Conservation (phyloP, 1,140 invertebrate genomes). For the Diprion similis region DNA sequence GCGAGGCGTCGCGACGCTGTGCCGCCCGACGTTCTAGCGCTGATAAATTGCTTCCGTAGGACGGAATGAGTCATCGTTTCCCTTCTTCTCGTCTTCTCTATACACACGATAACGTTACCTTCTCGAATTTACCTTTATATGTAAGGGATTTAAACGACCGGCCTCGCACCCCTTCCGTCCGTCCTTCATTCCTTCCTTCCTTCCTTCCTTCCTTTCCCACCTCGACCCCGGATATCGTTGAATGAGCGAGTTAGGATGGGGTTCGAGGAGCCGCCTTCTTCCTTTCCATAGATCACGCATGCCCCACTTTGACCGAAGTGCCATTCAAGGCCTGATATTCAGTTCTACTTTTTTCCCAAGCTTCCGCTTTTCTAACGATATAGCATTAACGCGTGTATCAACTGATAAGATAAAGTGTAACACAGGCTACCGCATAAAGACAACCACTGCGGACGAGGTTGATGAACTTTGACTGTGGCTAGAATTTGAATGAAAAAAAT, state of each 20-base stretch:
- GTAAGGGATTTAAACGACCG: neutral
- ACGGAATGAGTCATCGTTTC: slow-evolving; percentile 46
- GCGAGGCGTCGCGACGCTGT: no score
- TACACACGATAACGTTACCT: slow-evolving; percentile 17
- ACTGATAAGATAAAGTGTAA: no score
- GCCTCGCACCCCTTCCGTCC: neutral
- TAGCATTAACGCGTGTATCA: no score
- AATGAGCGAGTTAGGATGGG: neutral
- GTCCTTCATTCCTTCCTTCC: neutral
- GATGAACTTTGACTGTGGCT: neutral
- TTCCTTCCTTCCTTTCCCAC: neutral
- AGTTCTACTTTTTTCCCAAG: no score
- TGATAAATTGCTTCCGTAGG: slow-evolving; percentile 48
- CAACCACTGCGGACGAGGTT: no score
- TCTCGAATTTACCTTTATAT: neutral
- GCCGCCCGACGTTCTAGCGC: slow-evolving; percentile 1
- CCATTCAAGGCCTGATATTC: no score
- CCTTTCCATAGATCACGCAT: no score
- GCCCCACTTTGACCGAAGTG: no score
- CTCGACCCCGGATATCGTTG: neutral
- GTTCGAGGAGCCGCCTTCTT: no score
- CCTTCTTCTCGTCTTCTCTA: slow-evolving; percentile 14
- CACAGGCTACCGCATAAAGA: no score
- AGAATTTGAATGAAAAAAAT: neutral
- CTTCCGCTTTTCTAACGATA: no score